phyloP scores from a whole-genome alignment of 2,113 vertebrate species.

The Octodon degus region DNA sequence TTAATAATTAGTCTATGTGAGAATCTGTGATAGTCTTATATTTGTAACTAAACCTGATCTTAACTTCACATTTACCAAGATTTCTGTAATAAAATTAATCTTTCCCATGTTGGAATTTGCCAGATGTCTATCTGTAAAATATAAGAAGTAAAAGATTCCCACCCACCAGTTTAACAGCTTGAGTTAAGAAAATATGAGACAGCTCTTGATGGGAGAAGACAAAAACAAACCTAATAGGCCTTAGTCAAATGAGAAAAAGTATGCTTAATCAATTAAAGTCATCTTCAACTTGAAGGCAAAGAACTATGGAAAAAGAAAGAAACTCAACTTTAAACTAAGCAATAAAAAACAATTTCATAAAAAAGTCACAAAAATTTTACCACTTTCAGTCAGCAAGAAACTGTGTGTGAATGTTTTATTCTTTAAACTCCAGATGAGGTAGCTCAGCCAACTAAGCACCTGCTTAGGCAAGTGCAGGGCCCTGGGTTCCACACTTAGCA shows the following conservation, averaged over 20 bases:
- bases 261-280: conserved; percentile 61
- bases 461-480: too few relatives aligned
- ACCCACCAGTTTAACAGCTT: conserved; percentile 80
- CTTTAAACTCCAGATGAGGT: neutral
- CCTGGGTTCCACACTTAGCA: too few relatives aligned
- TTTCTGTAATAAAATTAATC: conserved; percentile 70
- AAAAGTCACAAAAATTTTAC: conserved; percentile 3
- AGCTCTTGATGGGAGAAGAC: conserved; percentile 72
- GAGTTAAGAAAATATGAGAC: conserved; percentile 77
- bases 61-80: conserved; percentile 51
- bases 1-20: neutral
- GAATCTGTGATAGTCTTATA: neutral
- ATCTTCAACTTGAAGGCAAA: conserved; percentile 55
- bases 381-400: neutral
- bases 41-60: conserved; percentile 50
- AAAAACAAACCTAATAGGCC: conserved; percentile 69
- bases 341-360: neutral
- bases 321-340: neutral
- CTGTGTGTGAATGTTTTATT: neutral
- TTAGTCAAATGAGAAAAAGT: conserved; percentile 64
- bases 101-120: conserved; percentile 71
- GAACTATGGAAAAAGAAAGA: neutral
- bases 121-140: conserved; percentile 73
- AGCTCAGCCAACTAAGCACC: too few relatives aligned
- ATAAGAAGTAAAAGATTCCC: conserved; percentile 74